Base-by-base conservation (phyloP, 1,140 invertebrate genomes). In the Arion vulgaris region DNA sequence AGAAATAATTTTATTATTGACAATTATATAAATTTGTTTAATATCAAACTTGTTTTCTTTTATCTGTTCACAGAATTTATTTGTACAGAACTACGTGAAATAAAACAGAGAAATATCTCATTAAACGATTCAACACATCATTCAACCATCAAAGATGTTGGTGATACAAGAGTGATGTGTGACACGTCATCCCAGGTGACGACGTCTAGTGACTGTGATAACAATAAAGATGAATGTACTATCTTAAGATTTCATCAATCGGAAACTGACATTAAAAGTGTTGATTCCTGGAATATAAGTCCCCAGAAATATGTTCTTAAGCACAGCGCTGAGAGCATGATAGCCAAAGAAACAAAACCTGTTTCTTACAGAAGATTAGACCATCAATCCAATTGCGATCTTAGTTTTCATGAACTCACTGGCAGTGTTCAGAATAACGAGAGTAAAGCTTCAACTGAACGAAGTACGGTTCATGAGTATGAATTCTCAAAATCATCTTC, bases 311-410 rank as follows among this genome's bases (percentile, higher is more conserved):
- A 69, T n/a, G n/a, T 74, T 38, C 80, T 81, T 0, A 81, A 81
- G 41, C 80, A 81, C 51, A 81, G 80, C 51, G 80, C 80, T 15
- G 80, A 81, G 51, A 81, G 80, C n/a, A 7, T 81, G 51, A 57
- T 81, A 23, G 71, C 80, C 80, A 72, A 74, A 28, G 28, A 45
- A 1, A 7, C 51, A 13, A 62, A 38, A 7, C 62, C 62, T 7
- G 7, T 2, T 66, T 32, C 9, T 4, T 28, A 32, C 5, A 66
- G 32, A 11, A 32, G 28, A 28, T 28, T 7, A 28, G n/a, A 5
- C 17, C n/a, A 13, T 17, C 62, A 66, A 2, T 1, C 32, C 4
- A 32, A 32, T 13, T 66, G n/a, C 32, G 62, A 66, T 32, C 62
- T 28, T 0, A 34, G 1, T 28, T 23, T 57, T n/a, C 15, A n/a